Percentiles rank a stretch among this genome's conserved stretches.
Evolutionary conservation across 2,113 vertebrate species (phyloP).

Genomic region (Cyphomyrus plagiostoma): DNA sequence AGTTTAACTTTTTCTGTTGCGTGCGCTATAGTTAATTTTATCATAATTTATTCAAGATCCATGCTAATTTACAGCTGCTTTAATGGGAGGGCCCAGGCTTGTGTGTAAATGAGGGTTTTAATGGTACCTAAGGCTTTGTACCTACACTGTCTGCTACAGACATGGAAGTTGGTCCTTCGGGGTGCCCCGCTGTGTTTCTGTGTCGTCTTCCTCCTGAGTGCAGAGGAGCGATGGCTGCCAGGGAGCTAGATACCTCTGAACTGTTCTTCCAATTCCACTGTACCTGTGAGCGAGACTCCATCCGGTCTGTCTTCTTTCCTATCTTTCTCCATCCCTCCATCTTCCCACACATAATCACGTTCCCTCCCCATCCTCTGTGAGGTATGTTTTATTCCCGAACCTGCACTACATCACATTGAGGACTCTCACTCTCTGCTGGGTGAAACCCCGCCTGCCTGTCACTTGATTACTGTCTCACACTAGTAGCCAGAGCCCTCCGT

Average conservation of each 20-base stretch:
- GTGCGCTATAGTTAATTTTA: conserved; percentile 38
- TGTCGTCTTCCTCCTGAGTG: background rate
- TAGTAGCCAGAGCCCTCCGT: conserved; percentile 34
- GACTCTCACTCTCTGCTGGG: background rate
- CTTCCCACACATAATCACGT: background rate
- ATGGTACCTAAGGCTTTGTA: background rate
- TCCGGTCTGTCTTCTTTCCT: conserved; percentile 8
- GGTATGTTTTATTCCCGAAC: background rate
- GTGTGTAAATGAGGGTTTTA: conserved; percentile 12
- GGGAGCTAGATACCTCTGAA: background rate
- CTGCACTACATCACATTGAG: background rate
- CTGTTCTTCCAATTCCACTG: conserved; percentile 53
- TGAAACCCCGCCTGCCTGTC: background rate
- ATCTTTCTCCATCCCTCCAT: background rate
- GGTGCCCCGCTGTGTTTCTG: background rate
- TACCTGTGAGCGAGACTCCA: conserved; percentile 44
- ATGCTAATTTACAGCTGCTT: conserved; percentile 18
- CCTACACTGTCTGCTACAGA: background rate
- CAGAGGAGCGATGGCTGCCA: background rate
- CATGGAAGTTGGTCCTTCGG: background rate
- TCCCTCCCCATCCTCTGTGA: background rate
- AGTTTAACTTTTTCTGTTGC: conserved; percentile 49
- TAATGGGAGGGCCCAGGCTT: background rate
- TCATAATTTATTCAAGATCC: background rate
- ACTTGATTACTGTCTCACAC: conserved; percentile 29